Conservation (phyloP, 1,140 invertebrate genomes). For the Macrotrachela quadricornifera region DNA sequence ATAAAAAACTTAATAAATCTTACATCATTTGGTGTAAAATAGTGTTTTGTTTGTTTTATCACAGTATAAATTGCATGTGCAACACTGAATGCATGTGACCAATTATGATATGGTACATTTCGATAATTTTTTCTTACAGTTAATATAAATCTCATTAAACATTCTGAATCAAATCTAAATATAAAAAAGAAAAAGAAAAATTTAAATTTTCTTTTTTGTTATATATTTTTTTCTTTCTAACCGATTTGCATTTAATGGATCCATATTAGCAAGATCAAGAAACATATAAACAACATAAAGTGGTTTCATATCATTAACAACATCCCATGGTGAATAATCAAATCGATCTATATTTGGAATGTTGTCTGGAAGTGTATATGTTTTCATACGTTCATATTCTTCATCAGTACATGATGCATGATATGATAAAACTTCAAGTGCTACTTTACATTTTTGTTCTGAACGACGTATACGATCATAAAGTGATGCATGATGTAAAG, state of each 20-base stretch:
- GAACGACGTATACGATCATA: not conserved
- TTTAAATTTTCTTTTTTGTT: no score
- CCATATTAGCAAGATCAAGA: conserved; percentile 9
- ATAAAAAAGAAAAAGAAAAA: no score
- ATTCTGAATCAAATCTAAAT: not conserved
- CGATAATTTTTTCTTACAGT: not conserved
- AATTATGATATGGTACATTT: not conserved
- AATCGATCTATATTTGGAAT: conserved; percentile 79
- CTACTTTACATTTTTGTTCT: not conserved
- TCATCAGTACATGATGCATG: not conserved
- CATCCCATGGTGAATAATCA: conserved; percentile 28
- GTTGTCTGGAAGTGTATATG: conserved; percentile 55
- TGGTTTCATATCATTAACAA: not conserved
- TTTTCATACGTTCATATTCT: not conserved
- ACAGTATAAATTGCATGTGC: not conserved
- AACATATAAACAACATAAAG: conserved; percentile 10
- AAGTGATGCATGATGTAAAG: not conserved
- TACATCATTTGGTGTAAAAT: conserved; percentile 17
- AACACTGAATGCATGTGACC: not conserved
- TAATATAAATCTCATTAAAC: not conserved
- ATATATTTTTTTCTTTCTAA: no score
- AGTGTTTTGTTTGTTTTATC: not conserved
- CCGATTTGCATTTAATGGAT: conserved; percentile 9
- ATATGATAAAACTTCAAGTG: not conserved
- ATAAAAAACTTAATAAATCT: conserved; percentile 13